Percentiles rank a stretch among this genome's conserved stretches.
Conservation (phyloP, 2,888 invertebrate genomes). For the Penaeus monodon region DNA sequence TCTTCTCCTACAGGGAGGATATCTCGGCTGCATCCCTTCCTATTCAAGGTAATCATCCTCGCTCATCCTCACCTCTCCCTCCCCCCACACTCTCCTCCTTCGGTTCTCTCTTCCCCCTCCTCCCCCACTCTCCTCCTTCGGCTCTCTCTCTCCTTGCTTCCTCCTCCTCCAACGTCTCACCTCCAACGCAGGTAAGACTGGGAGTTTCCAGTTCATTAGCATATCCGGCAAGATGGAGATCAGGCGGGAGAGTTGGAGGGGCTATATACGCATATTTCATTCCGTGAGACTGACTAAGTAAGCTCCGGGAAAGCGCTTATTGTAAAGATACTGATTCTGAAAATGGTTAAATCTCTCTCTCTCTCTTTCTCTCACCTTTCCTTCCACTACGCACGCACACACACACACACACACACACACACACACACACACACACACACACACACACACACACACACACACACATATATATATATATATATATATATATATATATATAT, state of each 20-base stretch:
- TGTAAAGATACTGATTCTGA: too few species aligned
- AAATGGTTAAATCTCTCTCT: too few species aligned
- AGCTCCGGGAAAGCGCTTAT: too few species aligned
- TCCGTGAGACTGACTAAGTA: too few species aligned
- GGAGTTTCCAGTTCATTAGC: not conserved
- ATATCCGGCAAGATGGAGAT: not conserved
- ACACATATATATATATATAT: not conserved
- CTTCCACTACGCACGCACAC: too few species aligned
- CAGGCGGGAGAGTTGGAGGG: too few species aligned
- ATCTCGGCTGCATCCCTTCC: too few species aligned
- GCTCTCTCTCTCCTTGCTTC: not conserved
- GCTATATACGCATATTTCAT: too few species aligned
- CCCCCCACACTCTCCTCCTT: not conserved
- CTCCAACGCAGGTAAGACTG: not conserved
- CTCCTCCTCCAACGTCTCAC: not conserved
- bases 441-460: not conserved
- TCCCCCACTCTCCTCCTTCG: not conserved
- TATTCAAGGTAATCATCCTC: not conserved
- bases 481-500: conserved; percentile 2
- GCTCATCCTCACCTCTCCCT: not conserved
- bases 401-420: not conserved
- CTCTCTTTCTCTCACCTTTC: too few species aligned
- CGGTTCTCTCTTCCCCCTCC: not conserved
- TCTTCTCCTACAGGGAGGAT: too few species aligned
- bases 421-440: not conserved